Conservation (phyloP, 2,113 vertebrate genomes). For the Sceloporus tristichus region DNA sequence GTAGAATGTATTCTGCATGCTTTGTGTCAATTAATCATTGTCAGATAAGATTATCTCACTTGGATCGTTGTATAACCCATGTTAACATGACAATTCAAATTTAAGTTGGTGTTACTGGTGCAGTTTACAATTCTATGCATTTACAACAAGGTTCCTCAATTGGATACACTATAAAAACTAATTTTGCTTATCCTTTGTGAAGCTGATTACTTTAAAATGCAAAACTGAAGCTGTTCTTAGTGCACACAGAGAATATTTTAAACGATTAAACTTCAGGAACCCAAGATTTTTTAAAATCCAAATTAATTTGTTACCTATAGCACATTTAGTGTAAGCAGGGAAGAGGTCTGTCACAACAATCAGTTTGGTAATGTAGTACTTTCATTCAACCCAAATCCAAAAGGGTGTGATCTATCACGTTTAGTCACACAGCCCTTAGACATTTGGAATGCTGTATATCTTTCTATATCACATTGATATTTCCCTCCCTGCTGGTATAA, state of each 20-base stretch:
- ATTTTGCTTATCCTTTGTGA: not conserved
- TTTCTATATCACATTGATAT: too few species aligned
- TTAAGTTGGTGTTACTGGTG: not conserved
- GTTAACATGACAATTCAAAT: not conserved
- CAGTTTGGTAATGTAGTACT: not conserved
- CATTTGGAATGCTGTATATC: too few species aligned
- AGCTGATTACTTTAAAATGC: not conserved
- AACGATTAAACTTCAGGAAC: not conserved
- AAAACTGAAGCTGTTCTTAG: not conserved
- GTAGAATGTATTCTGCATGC: not conserved
- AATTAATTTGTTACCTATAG: not conserved
- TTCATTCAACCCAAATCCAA: not conserved
- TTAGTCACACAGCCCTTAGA: not conserved
- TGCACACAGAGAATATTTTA: conserved; percentile 25
- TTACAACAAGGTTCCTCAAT: not conserved
- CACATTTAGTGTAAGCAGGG: not conserved
- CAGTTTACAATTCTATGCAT: not conserved
- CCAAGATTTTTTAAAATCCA: not conserved
- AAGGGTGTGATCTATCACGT: not conserved
- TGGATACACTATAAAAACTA: not conserved
- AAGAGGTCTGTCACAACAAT: conserved; percentile 1
- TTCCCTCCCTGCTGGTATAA: too few species aligned
- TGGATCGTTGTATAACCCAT: not conserved
- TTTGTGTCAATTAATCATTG: conserved; percentile 1
- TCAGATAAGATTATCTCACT: fast-evolving